Evolutionary conservation across 2,113 vertebrate genomes (phyloP).

Genomic region (Sander lucioperca): DNA sequence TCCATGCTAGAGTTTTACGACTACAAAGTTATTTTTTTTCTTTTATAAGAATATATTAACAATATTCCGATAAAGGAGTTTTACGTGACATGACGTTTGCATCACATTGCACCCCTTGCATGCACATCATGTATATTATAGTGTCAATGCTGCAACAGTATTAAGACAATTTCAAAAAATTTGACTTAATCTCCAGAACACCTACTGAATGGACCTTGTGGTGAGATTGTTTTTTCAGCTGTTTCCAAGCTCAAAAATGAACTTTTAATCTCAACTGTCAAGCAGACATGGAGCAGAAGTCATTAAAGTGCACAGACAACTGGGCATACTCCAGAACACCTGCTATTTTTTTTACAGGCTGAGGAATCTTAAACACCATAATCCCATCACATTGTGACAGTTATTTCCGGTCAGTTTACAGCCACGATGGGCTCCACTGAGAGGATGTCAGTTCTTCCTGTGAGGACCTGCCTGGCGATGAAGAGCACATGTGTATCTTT

Average conservation of each 20-base stretch:
- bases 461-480: constrained; percentile 78
- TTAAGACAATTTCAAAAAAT: background rate
- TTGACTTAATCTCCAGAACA: background rate
- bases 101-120: background rate
- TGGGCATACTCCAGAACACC: background rate
- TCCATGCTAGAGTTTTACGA: too few species aligned
- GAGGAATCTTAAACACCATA: background rate
- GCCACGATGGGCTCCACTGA: constrained; percentile 89
- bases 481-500: constrained; percentile 79
- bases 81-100: background rate
- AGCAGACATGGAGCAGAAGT: background rate
- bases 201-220: background rate
- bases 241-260: background rate
- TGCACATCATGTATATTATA: too few species aligned
- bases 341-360: background rate
- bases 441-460: constrained; percentile 87
- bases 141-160: background rate
- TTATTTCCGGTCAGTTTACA: constrained; percentile 75
- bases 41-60: background rate
- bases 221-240: background rate
- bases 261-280: background rate
- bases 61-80: background rate
- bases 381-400: background rate
- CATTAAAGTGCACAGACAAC: background rate
- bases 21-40: too few species aligned